Conservation (phyloP, 2,888 invertebrate species). For the Formica aserva region DNA sequence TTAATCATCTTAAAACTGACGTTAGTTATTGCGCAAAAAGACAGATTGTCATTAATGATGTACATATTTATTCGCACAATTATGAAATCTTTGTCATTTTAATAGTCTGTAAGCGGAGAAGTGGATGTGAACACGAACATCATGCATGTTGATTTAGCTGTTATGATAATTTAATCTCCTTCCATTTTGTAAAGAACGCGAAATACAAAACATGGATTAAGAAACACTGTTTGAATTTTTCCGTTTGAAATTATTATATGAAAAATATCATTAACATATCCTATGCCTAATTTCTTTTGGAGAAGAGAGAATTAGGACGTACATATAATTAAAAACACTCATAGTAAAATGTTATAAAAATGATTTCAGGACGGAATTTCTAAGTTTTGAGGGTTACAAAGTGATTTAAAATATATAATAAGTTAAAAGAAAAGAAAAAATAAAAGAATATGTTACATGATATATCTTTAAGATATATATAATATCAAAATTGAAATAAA, state of each 20-base stretch:
- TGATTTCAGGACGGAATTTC: background rate
- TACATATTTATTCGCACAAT: background rate
- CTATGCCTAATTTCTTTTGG: background rate
- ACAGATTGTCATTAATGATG: background rate
- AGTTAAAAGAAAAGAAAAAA: background rate
- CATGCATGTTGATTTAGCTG: background rate
- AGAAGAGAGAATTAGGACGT: background rate
- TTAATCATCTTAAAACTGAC: background rate
- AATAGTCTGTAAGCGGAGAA: background rate
- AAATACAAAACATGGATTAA: background rate
- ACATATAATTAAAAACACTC: background rate
- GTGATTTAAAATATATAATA: background rate
- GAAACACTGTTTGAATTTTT: background rate
- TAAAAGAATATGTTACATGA: background rate
- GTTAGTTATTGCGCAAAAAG: background rate
- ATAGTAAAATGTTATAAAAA: background rate
- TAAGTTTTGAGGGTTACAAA: background rate
- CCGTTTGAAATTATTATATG: background rate
- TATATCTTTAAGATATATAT: background rate
- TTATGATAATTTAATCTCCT: background rate
- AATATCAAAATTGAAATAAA: slow-evolving; percentile 7
- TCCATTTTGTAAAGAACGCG: background rate
- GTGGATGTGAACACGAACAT: background rate
- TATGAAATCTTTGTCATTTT: background rate
- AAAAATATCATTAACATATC: background rate